Evolutionary conservation across 2,888 invertebrate species (phyloP).

Genomic region (Diplazon laetatorius): DNA sequence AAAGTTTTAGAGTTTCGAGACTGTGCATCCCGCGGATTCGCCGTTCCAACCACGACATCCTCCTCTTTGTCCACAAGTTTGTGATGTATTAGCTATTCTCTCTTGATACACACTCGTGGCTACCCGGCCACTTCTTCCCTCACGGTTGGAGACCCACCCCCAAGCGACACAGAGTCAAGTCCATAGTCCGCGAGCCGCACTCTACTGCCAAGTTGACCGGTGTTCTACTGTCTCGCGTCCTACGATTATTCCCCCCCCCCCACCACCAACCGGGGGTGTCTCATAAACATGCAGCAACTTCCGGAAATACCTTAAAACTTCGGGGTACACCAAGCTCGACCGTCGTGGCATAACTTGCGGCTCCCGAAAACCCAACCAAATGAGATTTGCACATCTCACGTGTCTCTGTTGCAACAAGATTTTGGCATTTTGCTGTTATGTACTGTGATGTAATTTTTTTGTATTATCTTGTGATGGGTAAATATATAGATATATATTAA

Average conservation of each 20-base stretch:
- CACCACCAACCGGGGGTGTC: slow-evolving; percentile 46
- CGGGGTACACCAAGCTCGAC: slow-evolving; percentile 31
- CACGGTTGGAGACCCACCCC: slow-evolving; percentile 32
- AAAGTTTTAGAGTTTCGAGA: slow-evolving; percentile 78
- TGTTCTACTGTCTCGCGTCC: slow-evolving; percentile 24
- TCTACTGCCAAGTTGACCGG: slow-evolving; percentile 58
- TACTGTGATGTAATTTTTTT: too few species aligned
- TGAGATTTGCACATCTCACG: too few species aligned
- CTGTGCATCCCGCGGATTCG: slow-evolving; percentile 76
- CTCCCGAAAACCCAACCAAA: too few species aligned
- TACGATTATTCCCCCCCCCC: too few species aligned
- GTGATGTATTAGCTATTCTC: slow-evolving; percentile 81
- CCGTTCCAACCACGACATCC: slow-evolving; percentile 78
- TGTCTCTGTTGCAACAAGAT: slow-evolving; percentile 15
- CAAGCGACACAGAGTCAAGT: slow-evolving; percentile 53
- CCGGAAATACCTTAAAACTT: slow-evolving; percentile 63
- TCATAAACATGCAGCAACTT: slow-evolving; percentile 53
- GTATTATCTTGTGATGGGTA: too few species aligned
- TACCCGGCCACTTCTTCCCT: slow-evolving; percentile 59
- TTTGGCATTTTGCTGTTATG: neutral
- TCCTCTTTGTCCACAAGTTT: slow-evolving; percentile 82
- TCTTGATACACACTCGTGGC: too few species aligned
- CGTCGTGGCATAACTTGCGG: slow-evolving; percentile 48
- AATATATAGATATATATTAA: too few species aligned
- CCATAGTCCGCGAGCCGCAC: slow-evolving; percentile 41